Base-by-base conservation (phyloP, 2,888 invertebrate species). In the Melinopterus prodromus region DNA sequence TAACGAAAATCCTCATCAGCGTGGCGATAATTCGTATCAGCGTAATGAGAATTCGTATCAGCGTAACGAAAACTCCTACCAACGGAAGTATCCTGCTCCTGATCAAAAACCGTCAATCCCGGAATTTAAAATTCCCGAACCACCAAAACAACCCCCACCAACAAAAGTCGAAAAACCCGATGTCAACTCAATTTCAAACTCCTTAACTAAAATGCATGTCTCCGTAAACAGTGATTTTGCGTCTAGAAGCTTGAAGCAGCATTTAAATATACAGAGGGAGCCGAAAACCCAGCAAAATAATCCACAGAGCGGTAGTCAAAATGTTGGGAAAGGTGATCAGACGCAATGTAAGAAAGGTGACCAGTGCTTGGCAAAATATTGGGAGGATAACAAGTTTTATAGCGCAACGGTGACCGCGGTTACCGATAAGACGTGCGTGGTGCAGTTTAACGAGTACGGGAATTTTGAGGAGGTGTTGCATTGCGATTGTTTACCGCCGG, bases 341-440 rank as follows among this genome's bases (percentile, higher is more conserved):
- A 36, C 69, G 36, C 53, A 16, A 71, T 96, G 95, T 96, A 94
- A 93, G 86, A 90, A 93, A 77, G 97, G 96, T 12, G 97, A 97
- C 87, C 92, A 94, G 81, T 97, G 97, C 87, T 91, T 97, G 89
- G 97, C 97, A 6, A 95, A 96, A 86, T 98, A 98, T 89, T 97
- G 97, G 97, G 97, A 97, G 88, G 97, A 97, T 90, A 94, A 95
- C 86, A 94, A 94, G 95, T 96, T 94, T 89, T 97, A 97, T 85
- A 94, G 95, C 86, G 96, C 96, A 12, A 93, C 94, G 88, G 93
- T 97, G 74, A 96, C 95, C 0, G 96, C 94, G 4, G 92, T 96
- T 77, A 95, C 96, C 0, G 93, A 94, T n/a, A 94, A 92, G 84
- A 97, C 97, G 0, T 96, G 95, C 83, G 96, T 96, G 69, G 97